A percentile compares a stretch with the other conserved stretches of the same genome.
Evolutionary conservation across 2,113 vertebrate genomes (phyloP).

Genomic region (Calidris pugnax): DNA sequence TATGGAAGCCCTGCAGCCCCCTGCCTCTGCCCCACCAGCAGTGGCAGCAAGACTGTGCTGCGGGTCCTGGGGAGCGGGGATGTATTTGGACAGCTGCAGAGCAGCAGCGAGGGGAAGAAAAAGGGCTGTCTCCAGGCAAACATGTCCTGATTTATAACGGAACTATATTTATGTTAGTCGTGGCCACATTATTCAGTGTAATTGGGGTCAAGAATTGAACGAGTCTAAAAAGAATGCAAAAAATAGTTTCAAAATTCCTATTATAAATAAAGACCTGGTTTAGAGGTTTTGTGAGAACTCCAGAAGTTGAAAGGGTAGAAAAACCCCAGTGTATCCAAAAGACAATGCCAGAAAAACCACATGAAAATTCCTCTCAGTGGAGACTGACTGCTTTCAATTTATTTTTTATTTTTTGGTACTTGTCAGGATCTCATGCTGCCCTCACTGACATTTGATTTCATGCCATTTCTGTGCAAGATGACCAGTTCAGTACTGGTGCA

Average conservation of each 20-base stretch:
- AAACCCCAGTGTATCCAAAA: slow-evolving; percentile 40
- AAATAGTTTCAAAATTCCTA: slow-evolving; percentile 59
- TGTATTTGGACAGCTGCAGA: slow-evolving; percentile 25
- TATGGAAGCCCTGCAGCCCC: background rate
- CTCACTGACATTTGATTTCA: background rate
- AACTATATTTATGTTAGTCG: slow-evolving; percentile 48
- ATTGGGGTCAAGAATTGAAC: slow-evolving; percentile 53
- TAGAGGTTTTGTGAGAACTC: slow-evolving; percentile 61
- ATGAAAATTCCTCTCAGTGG: slow-evolving; percentile 27
- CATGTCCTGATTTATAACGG: slow-evolving; percentile 10
- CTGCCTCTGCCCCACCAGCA: background rate
- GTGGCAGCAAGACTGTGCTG: background rate
- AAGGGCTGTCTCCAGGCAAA: slow-evolving; percentile 14
- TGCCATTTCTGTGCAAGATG: background rate
- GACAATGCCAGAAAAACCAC: slow-evolving; percentile 47
- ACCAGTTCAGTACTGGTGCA: background rate
- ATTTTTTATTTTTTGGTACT: background rate
- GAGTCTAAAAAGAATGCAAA: slow-evolving; percentile 51
- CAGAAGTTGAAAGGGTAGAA: slow-evolving; percentile 56
- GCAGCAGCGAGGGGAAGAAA: background rate
- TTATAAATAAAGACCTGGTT: slow-evolving; percentile 63
- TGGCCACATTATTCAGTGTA: slow-evolving; percentile 44
- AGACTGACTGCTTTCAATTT: background rate
- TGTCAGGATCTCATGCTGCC: background rate
- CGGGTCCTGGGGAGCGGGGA: background rate